These are phyloP conservation scores for Psix sp. DNA, from an alignment of 1,140 invertebrate species.

Conservation along the genomic window DNA sequence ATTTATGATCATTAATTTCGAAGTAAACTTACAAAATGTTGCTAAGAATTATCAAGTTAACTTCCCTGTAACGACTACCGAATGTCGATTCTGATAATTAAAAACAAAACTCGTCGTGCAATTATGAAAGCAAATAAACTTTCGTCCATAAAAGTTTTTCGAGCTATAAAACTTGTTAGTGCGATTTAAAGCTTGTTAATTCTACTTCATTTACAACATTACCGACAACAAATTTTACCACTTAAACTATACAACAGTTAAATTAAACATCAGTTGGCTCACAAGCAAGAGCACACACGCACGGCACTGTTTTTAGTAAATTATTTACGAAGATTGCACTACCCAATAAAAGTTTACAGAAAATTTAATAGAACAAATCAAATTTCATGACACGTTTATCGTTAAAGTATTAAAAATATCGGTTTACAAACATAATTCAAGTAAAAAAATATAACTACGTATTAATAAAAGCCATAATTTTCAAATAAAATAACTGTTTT, in stretches of 20 bases:
- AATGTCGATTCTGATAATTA: conserved; percentile 11
- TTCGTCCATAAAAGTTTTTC: conserved; percentile 25
- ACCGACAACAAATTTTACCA: conserved; percentile 34
- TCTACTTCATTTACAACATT: conserved; percentile 35
- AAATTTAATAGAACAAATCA: conserved; percentile 19
- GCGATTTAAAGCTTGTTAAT: conserved; percentile 31
- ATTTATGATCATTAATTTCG: too few species aligned
- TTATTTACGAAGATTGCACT: conserved; percentile 25
- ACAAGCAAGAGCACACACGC: too few species aligned
- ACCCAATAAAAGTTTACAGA: conserved; percentile 1
- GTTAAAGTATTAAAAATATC: too few species aligned
- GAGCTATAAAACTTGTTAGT: conserved; percentile 25
- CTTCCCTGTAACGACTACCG: too few species aligned
- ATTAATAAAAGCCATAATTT: too few species aligned
- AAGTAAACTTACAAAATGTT: too few species aligned
- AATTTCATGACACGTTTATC: conserved; percentile 16
- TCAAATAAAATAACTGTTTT: too few species aligned
- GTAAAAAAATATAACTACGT: too few species aligned
- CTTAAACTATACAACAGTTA: conserved; percentile 24
- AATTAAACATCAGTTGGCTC: not conserved
- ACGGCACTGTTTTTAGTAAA: conserved; percentile 13
- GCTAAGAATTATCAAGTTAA: too few species aligned
- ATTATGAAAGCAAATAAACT: conserved; percentile 23
- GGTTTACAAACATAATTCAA: too few species aligned
- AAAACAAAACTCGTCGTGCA: conserved; percentile 7